Evolutionary conservation across 2,797 vertebrate genomes (phyloP).

Genomic region (Uromys caudimaculatus): DNA sequence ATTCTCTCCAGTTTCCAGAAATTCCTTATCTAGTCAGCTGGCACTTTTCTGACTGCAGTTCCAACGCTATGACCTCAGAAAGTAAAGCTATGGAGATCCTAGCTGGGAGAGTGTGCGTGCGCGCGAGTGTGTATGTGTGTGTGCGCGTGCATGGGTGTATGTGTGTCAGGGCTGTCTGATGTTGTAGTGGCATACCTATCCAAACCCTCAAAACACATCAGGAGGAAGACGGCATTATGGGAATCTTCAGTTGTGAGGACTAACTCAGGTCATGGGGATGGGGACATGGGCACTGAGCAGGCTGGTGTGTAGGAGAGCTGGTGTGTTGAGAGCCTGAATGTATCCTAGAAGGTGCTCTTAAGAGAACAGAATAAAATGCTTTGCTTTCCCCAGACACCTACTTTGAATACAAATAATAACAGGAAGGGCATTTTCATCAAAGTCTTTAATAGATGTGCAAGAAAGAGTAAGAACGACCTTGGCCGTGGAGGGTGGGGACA

Average conservation of each 20-base stretch:
- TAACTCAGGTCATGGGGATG: background rate
- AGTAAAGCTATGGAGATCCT: background rate
- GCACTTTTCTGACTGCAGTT: background rate
- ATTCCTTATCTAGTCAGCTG: background rate
- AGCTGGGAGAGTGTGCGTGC: background rate
- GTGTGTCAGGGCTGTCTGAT: background rate
- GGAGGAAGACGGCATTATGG: background rate
- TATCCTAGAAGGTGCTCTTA: background rate
- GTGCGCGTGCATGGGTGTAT: too few species aligned
- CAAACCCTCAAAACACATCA: background rate
- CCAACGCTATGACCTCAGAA: background rate
- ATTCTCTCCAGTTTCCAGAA: background rate
- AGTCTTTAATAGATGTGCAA: conserved; percentile 88
- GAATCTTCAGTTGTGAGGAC: background rate
- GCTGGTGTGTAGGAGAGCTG: background rate
- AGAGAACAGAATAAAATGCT: background rate
- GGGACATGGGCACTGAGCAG: background rate
- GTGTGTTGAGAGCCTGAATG: background rate
- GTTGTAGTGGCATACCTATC: background rate
- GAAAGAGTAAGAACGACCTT: conserved; percentile 85
- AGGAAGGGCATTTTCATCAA: conserved; percentile 81
- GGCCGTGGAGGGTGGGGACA: conserved; percentile 85
- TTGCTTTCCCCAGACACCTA: background rate
- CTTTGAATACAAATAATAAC: conserved; percentile 67
- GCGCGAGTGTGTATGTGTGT: too few species aligned